Percentiles rank a stretch among this genome's conserved stretches.
Evolutionary conservation across 2,113 vertebrate species (phyloP).

Genomic region (Sinocyclocheilus anophthalmus): DNA sequence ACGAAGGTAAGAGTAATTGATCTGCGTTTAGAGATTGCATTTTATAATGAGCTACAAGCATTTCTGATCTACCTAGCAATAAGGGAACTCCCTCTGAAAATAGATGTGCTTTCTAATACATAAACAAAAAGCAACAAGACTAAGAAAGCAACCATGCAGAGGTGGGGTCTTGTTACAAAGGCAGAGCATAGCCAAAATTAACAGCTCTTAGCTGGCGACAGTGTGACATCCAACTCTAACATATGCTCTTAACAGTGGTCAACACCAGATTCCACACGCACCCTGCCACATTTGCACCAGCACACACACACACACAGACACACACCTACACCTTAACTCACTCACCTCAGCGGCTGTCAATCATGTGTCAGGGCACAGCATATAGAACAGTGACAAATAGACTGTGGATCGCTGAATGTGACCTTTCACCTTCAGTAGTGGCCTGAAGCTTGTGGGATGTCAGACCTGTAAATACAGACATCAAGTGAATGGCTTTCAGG

Average conservation of each 20-base stretch:
- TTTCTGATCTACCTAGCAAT: background rate
- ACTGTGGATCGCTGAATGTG: constrained; percentile 23
- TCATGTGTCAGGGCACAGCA: constrained; percentile 56
- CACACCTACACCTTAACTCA: constrained; percentile 67
- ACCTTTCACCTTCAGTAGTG: constrained; percentile 52
- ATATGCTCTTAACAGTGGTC: constrained; percentile 70
- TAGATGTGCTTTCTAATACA: constrained; percentile 44
- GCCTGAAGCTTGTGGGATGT: constrained; percentile 6
- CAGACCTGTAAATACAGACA: constrained; percentile 41
- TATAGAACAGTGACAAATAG: constrained; percentile 31
- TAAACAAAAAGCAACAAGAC: background rate
- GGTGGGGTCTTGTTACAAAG: constrained; percentile 51
- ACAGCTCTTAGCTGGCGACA: constrained; percentile 73
- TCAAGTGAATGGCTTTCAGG: constrained; percentile 18
- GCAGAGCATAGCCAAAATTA: constrained; percentile 78
- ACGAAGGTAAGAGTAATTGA: background rate
- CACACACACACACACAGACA: constrained; percentile 69
- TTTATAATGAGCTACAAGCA: background rate
- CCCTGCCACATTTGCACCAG: constrained; percentile 70
- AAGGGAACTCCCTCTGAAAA: constrained; percentile 73
- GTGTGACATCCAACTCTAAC: constrained; percentile 72
- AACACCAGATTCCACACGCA: constrained; percentile 67
- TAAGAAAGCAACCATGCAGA: constrained; percentile 1
- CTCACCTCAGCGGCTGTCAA: constrained; percentile 70
- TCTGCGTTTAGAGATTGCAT: background rate